phyloP scores from a whole-genome alignment of 2,113 vertebrate genomes.

The Nesospiza acunhae region DNA sequence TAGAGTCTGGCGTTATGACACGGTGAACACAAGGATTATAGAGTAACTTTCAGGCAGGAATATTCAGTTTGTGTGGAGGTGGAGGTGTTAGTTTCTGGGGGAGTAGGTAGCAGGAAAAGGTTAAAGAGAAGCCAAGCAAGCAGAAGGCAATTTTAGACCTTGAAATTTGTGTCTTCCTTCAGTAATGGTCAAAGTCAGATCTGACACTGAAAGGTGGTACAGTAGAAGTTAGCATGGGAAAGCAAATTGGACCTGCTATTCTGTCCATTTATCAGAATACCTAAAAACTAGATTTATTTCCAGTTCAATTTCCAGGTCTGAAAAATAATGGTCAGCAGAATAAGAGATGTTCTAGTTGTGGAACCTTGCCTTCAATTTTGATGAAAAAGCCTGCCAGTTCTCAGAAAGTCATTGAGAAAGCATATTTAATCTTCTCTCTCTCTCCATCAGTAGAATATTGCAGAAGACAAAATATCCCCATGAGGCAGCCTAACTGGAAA shows the following conservation, averaged over 20 bases:
- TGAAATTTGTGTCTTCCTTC: neutral
- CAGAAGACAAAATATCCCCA: conserved; percentile 31
- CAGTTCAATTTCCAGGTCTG: neutral
- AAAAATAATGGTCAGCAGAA: conserved; percentile 10
- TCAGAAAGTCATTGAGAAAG: conserved; percentile 14
- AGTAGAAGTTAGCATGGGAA: neutral
- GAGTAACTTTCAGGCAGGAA: neutral
- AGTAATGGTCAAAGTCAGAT: neutral
- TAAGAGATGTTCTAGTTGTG: conserved; percentile 2
- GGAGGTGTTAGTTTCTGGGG: neutral
- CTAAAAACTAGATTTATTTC: neutral
- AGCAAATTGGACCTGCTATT: neutral
- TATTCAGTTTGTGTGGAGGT: neutral
- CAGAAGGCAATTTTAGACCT: neutral
- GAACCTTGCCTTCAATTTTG: neutral
- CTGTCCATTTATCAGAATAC: neutral
- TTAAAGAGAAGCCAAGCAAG: neutral
- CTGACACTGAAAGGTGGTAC: neutral
- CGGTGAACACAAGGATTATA: neutral
- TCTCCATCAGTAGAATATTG: neutral
- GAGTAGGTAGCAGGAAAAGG: neutral
- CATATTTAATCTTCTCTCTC: neutral
- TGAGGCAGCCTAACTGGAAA: conserved; percentile 24
- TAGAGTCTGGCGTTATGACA: conserved; percentile 39
- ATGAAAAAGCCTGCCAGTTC: neutral